Evolutionary conservation across 2,797 vertebrate species (phyloP), one percentile per base, ranked within the genome.

Genomic region (Loriculus beryllinus): DNA sequence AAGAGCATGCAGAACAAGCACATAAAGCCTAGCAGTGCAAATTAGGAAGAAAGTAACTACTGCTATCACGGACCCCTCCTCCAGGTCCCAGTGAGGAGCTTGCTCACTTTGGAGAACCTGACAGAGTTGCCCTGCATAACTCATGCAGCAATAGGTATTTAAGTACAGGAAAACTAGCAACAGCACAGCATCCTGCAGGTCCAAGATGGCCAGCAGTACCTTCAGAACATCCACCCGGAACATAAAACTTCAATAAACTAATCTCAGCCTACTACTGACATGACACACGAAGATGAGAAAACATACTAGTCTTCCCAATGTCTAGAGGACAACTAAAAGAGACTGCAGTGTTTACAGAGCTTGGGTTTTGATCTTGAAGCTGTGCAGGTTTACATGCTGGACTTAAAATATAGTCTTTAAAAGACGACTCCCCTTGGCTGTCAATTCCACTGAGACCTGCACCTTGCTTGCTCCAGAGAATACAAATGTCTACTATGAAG

Each of bases 401-500:
- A 39, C 23, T 56, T 68, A 20, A 63, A 37, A 7, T 10, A 7
- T 0, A n/a, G 28, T 31, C 28, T 81, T 54, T 33, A 31, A 17
- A 43, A 65, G 45, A 60, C 10, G 35, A 15, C 25, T 72, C 63
- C 42, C 29, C 67, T 52, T 22, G 11, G 29, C 51, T 60, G 18
- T 7, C 25, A 22, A 1, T 48, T 60, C 64, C 37, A 25, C n/a
- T 49, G 25, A 28, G 39, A 35, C 7, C 9, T 22, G 25, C 37
- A 74, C 33, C 26, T 8, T 43, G 45, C 7, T 47, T 11, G 18
- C 18, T n/a, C 14, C 80, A 51, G 42, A 60, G 9, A 3, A 42
- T 22, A 47, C 19, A 19, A n/a, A 39, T 4, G 4, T 7, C 52
- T n/a, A 22, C 12, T 0, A 20, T 0, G 0, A 77, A 67, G 60